Base-by-base conservation (phyloP, 2,797 vertebrate genomes). In the Hyperoplus lanceolatus region DNA sequence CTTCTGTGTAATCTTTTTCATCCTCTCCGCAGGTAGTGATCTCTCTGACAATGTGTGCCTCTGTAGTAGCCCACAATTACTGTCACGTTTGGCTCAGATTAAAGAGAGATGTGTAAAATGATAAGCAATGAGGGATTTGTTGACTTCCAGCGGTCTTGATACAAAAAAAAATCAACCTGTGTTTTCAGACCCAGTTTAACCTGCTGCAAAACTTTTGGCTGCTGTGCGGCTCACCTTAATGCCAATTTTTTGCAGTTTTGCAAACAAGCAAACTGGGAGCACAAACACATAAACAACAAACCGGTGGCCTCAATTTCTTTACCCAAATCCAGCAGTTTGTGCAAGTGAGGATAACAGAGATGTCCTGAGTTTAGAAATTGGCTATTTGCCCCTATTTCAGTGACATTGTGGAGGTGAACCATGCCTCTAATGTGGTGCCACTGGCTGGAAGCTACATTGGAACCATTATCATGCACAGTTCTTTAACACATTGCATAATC, bases 21-120 rank as follows among this genome's bases (percentile, higher is more conserved):
- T 78, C 79, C 10, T 82, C 87, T 70, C 80, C 67, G 80, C 88
- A 85, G 78, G 86, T 74, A 85, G 84, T 75, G 85, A 91, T 86
- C 79, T 74, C 1, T 56, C 76, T 4, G 67, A 80, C 86, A 89
- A 91, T 86, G 86, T 85, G 73, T 76, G 83, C 84, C 68, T 76
- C 67, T 61, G 77, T 80, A 74, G 55, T 80, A 74, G 55, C 83
- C 82, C 65, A 75, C 77, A 90, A 86, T 90, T 88, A 90, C 87
- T 85, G 88, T 89, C 86, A 89, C 59, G 29, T 80, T 79, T 74
- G 70, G 69, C 63, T 43, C 54, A 82, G 75, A 84, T 84, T 80
- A 82, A 74, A 71, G 66, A 74, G 60, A 77, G 62, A 73, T 36
- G 60, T 72, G 15, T 68, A 55, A 75, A 82, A 70, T 70, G 76